Evolutionary conservation across 1,140 invertebrate species (phyloP), one percentile per base, ranked within the genome.

Genomic region (Drepana arcuata): DNA sequence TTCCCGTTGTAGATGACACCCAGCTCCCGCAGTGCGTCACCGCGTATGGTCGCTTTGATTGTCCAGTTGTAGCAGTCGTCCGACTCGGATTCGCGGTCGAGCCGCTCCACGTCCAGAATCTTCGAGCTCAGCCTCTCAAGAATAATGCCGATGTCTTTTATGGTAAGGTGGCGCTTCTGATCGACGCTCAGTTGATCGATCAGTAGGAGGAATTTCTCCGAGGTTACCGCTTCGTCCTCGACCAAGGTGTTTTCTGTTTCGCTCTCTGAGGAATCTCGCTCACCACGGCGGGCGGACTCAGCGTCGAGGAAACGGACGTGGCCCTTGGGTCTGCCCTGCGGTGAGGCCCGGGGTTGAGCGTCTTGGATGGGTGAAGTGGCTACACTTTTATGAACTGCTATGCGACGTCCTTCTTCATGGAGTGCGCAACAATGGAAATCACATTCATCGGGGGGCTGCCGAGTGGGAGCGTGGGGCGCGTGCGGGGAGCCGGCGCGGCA

Each of bases 1-100:
- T 95, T 96, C 23, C 94, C 94, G 85, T 96, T 96, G 81, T 97
- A 97, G 63, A 97, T 94, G 35, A 97, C 93, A 25, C 95, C 95
- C 28, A 96, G 86, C 80, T 97, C 94, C 29, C 93, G 86, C 41
- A 96, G 80, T 48, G 94, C 92, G 71, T 96, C 94, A 27, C 95
- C 95, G 27, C 93, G 86, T 52, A 97, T 96, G 48, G 95, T 94
- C 29, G 95, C 94, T 80, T 94, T 94, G 83, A 95, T 95, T 64
- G 94, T 95, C 94, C 95, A 96, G 80, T 95, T 95, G 86, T 95
- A 95, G 72, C 93, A 95, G 73, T 96, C 93, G 67, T 94, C 92
- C 69, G 91, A 93, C 71, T 96, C 95, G 50, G 90, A 93, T 70
- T 96, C 94, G 14, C 95, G 87, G 78, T 96, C 94, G 39, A 97